phyloP scores from a whole-genome alignment of 2,888 invertebrate species.

The Stenoptilia bipunctidactyla region DNA sequence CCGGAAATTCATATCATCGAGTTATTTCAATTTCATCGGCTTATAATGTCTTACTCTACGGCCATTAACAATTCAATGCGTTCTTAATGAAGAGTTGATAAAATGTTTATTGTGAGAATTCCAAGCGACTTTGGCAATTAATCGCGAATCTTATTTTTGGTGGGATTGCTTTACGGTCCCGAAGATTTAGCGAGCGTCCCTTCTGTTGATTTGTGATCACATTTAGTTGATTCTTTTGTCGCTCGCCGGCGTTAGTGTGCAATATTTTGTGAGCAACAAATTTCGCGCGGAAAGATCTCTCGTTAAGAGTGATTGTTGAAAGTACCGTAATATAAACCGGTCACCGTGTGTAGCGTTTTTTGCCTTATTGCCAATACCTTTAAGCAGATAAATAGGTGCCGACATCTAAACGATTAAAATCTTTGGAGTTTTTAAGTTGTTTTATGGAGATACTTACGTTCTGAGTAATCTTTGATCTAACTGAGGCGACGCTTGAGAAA shows the following conservation, averaged over 20 bases:
- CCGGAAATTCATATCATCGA: slow-evolving; percentile 44
- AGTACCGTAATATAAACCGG: slow-evolving; percentile 34
- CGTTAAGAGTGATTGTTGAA: slow-evolving; percentile 41
- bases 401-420: not conserved
- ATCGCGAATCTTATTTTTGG: slow-evolving; percentile 49
- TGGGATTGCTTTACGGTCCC: slow-evolving; percentile 43
- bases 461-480: not conserved
- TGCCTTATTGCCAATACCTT: slow-evolving; percentile 12
- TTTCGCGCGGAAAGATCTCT: slow-evolving; percentile 45
- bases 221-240: slow-evolving; percentile 49
- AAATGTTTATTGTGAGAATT: slow-evolving; percentile 62
- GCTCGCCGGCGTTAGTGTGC: slow-evolving; percentile 41
- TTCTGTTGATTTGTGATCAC: slow-evolving; percentile 51
- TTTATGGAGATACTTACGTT: not conserved
- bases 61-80: slow-evolving; percentile 64
- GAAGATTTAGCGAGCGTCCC: slow-evolving; percentile 51
- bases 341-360: slow-evolving; percentile 17
- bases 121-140: slow-evolving; percentile 54
- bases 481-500: not conserved
- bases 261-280: slow-evolving; percentile 55
- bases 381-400: slow-evolving; percentile 10
- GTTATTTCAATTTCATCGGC: slow-evolving; percentile 53
- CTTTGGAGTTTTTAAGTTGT: not conserved
- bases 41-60: slow-evolving; percentile 47
- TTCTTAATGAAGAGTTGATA: slow-evolving; percentile 64